Percentiles rank a stretch among this genome's conserved stretches.
phyloP scores from a whole-genome alignment of 2,888 invertebrate genomes.

The Euplexia lucipara region DNA sequence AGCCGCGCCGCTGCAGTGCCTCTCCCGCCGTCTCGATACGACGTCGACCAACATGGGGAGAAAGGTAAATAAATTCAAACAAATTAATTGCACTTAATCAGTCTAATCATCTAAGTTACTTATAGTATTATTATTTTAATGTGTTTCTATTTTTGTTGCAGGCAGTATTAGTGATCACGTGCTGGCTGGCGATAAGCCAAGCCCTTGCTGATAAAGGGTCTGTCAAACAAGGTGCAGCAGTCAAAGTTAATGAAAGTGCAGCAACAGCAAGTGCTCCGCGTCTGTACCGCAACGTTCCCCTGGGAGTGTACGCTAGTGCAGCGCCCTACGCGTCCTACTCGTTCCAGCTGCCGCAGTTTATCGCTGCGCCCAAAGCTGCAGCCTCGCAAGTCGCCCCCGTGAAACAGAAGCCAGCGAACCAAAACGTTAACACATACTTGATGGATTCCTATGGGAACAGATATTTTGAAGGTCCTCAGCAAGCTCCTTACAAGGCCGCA shows the following conservation, averaged over 20 bases:
- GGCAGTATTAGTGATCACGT: slow-evolving; percentile 77
- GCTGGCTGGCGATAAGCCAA: slow-evolving; percentile 76
- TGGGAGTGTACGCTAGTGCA: slow-evolving; percentile 82
- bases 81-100: slow-evolving; percentile 27
- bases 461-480: slow-evolving; percentile 79
- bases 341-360: slow-evolving; percentile 77
- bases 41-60: slow-evolving; percentile 82
- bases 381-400: slow-evolving; percentile 76
- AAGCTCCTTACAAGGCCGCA: slow-evolving; percentile 77
- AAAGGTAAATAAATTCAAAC: slow-evolving; percentile 77
- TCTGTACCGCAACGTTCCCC: slow-evolving; percentile 78
- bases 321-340: slow-evolving; percentile 83
- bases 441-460: slow-evolving; percentile 87
- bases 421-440: slow-evolving; percentile 77
- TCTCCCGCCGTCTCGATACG: slow-evolving; percentile 78
- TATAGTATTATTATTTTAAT: slow-evolving; percentile 19
- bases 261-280: slow-evolving; percentile 80
- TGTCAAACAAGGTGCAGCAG: slow-evolving; percentile 66
- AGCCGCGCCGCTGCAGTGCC: slow-evolving; percentile 82
- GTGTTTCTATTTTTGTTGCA: slow-evolving; percentile 72
- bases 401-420: slow-evolving; percentile 74
- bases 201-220: slow-evolving; percentile 68
- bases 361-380: slow-evolving; percentile 72
- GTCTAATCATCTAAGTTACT: not conserved
- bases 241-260: slow-evolving; percentile 78